Percentiles rank a stretch among this genome's conserved stretches.
Evolutionary conservation across 1,140 invertebrate species (phyloP).

Genomic region (Cecropterus lyciades): DNA sequence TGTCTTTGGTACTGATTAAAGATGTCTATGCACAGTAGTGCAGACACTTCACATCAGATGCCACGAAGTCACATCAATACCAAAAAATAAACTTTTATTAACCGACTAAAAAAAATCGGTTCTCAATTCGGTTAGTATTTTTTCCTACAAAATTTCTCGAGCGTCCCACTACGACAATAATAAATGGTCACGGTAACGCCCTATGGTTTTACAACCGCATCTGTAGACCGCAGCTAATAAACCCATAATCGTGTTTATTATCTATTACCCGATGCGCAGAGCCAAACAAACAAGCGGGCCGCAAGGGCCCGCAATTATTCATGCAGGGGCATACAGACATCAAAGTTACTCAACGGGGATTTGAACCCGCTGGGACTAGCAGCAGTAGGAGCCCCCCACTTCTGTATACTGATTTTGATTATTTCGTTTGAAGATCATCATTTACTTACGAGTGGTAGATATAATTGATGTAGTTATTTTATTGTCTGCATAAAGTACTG

Average conservation of each 20-base stretch:
- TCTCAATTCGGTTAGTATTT: too few species aligned
- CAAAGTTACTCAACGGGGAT: slow-evolving; percentile 51
- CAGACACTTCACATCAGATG: too few species aligned
- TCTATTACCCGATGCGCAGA: slow-evolving; percentile 54
- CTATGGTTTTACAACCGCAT: slow-evolving; percentile 46
- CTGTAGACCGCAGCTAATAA: slow-evolving; percentile 65
- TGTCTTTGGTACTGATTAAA: too few species aligned
- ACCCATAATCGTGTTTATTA: slow-evolving; percentile 72
- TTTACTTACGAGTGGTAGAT: slow-evolving; percentile 29
- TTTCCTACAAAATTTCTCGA: too few species aligned
- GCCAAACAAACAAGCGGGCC: slow-evolving; percentile 47
- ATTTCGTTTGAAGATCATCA: slow-evolving; percentile 39
- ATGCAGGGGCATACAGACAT: slow-evolving; percentile 55
- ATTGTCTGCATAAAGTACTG: too few species aligned
- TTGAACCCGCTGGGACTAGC: slow-evolving; percentile 44
- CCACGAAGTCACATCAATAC: too few species aligned
- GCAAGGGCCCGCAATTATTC: slow-evolving; percentile 61
- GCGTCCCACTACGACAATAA: too few species aligned
- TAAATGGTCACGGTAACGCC: not conserved
- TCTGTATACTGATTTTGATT: slow-evolving; percentile 54
- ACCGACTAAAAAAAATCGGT: too few species aligned
- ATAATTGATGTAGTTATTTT: not conserved
- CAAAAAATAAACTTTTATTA: too few species aligned
- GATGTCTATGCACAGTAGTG: too few species aligned
- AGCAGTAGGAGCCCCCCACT: slow-evolving; percentile 4